Evolutionary conservation across 1,140 invertebrate species (phyloP), one percentile per base, ranked within the genome.

Genomic region (Aphaenogaster rudis): DNA sequence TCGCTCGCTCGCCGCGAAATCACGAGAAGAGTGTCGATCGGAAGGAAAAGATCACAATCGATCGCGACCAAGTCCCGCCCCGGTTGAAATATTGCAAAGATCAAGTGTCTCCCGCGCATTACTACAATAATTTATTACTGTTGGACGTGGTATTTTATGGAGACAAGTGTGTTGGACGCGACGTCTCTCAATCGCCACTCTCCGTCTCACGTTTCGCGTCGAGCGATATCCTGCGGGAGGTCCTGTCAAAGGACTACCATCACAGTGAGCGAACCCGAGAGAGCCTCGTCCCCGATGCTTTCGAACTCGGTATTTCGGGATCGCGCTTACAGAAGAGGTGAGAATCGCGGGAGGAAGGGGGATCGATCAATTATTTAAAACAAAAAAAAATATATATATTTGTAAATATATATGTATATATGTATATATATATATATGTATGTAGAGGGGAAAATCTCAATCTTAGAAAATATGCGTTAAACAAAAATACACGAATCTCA

Each of bases 401-500:
- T 79, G n/a, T 80, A 39, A 52, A 52, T 69, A 54, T 80, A 54
- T 52, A 33, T 80, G 15, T 82, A 61, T 80, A 42, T 80, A 52
- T 80, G 13, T 80, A 28, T 66, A 36, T 80, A 2, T 54, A 48
- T 59, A 48, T 72, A 33, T 72, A 59, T 61, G 15, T 72, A 50
- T 82, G 52, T 72, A 71, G 54, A 50, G 42, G 57, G 80, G 54
- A 72, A 76, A 84, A 84, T 84, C 80, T 84, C 80, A 13, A 74
- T 84, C 69, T 61, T 74, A 84, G 57, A 84, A 84, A 84, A 84
- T 88, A 81, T 79, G 67, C 50, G 57, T 86, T 74, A 63, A 82
- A 88, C 13, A 67, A 77, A 84, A 78, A 90, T 66, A 87, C 42
- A 80, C 90, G 90, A 94, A 94, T 94, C 92, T 94, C 94, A 93